phyloP scores from a whole-genome alignment of 2,888 invertebrate species.

The Trichopoda pennipes region DNA sequence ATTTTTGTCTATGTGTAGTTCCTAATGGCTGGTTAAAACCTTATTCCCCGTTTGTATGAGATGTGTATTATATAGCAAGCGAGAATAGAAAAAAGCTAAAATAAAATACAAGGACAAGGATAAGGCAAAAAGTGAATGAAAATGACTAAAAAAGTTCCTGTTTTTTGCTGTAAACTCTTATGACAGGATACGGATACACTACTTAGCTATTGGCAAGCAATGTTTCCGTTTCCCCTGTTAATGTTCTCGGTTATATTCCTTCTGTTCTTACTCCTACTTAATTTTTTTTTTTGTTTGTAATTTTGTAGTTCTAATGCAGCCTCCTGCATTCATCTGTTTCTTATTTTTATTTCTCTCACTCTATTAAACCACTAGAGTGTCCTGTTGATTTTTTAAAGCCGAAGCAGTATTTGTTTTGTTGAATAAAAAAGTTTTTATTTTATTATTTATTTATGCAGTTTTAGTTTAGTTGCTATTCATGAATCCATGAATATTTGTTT shows the following conservation, averaged over 20 bases:
- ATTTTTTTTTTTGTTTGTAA: constrained; percentile 16
- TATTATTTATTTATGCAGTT: constrained; percentile 49
- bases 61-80: constrained; percentile 40
- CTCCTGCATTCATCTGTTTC: constrained; percentile 22
- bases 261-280: neutral
- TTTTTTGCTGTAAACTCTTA: constrained; percentile 59
- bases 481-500: constrained; percentile 63
- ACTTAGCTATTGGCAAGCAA: constrained; percentile 69
- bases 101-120: constrained; percentile 33
- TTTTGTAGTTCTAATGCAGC: constrained; percentile 38
- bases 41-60: constrained; percentile 45
- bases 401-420: constrained; percentile 54
- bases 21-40: constrained; percentile 58
- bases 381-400: constrained; percentile 65
- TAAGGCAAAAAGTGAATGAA: constrained; percentile 21
- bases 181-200: constrained; percentile 69
- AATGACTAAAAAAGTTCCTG: constrained; percentile 7
- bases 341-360: constrained; percentile 23
- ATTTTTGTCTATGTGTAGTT: constrained; percentile 21
- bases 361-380: constrained; percentile 39
- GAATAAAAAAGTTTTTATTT: constrained; percentile 27
- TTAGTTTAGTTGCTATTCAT: constrained; percentile 28
- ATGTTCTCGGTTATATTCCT: constrained; percentile 28
- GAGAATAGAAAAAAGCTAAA: constrained; percentile 5
- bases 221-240: constrained; percentile 66